phyloP scores from a whole-genome alignment of 2,797 vertebrate genomes.

The Sebastes trivittatus region DNA sequence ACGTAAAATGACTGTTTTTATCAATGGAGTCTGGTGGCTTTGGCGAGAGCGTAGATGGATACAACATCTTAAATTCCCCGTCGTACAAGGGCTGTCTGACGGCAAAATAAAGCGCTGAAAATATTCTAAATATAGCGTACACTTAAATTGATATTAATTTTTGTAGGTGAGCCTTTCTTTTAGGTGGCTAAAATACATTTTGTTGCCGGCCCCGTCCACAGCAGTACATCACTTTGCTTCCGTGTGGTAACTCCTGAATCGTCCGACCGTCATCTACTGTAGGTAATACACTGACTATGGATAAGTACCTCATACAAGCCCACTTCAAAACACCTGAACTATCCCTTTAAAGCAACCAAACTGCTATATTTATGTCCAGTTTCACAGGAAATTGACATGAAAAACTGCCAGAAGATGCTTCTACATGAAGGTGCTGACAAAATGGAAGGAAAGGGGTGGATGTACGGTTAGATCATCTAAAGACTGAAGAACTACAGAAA shows the following conservation, averaged over 20 bases:
- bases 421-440: background rate
- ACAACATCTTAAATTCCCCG: too few species aligned
- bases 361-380: background rate
- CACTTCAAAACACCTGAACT: background rate
- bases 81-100: too few species aligned
- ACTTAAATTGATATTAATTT: accelerated
- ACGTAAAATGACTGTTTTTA: too few species aligned
- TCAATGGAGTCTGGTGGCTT: too few species aligned
- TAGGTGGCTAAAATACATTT: background rate
- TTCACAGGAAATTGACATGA: background rate
- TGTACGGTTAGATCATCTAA: background rate
- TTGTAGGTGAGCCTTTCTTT: background rate
- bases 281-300: background rate
- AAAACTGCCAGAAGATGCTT: background rate
- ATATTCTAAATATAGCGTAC: background rate
- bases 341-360: background rate
- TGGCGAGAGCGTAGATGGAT: too few species aligned
- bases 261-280: too few species aligned
- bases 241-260: accelerated
- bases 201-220: background rate
- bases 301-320: background rate
- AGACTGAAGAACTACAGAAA: background rate
- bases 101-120: too few species aligned
- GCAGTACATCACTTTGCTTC: too few species aligned
- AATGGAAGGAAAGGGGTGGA: background rate